These are phyloP conservation scores for Aporrectodea caliginosa DNA, from an alignment of 1,140 invertebrate genomes.

Conservation along the genomic window DNA sequence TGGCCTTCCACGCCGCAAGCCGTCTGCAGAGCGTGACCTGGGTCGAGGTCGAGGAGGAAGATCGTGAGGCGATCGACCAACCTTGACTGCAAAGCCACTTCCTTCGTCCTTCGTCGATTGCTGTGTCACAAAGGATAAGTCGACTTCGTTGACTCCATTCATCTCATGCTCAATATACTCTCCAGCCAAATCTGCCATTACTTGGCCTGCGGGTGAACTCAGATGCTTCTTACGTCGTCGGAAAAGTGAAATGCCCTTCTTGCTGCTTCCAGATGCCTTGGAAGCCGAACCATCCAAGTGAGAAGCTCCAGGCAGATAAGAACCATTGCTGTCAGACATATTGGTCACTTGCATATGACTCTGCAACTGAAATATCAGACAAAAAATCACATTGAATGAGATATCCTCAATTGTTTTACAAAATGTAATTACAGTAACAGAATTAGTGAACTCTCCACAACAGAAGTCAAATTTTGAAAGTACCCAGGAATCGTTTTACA, in stretches of 20 bases:
- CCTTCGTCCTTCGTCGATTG: not conserved
- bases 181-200: not conserved
- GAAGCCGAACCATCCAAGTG: too few species aligned
- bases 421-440: too few species aligned
- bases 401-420: too few species aligned
- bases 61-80: too few species aligned
- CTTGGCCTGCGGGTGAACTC: not conserved
- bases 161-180: not conserved
- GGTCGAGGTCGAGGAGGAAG: too few species aligned
- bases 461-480: too few species aligned
- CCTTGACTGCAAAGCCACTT: too few species aligned
- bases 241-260: not conserved
- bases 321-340: not conserved
- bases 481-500: too few species aligned
- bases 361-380: too few species aligned
- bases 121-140: not conserved
- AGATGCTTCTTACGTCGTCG: not conserved
- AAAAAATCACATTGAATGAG: too few species aligned
- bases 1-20: constrained; percentile 43
- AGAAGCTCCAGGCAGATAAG: not conserved
- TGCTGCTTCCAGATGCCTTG: not conserved
- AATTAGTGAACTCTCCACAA: too few species aligned
- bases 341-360: too few species aligned
- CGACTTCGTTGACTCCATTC: not conserved
- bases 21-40: not conserved